Conservation (phyloP, 2,113 vertebrate species). For the Marmota flaviventris region DNA sequence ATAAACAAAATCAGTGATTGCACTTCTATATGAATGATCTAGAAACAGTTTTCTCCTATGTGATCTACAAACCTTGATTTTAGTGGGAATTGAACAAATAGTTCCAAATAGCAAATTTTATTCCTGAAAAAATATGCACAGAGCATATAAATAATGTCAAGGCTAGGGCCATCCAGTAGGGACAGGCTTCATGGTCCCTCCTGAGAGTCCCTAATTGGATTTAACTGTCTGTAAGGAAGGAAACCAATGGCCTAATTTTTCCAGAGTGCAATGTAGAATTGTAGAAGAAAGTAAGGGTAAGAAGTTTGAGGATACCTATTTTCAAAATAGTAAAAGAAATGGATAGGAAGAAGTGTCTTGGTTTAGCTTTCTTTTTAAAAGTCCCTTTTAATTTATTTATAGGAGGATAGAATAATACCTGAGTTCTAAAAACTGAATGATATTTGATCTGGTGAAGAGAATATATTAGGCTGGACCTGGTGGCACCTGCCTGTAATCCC, state of each 20-base stretch:
- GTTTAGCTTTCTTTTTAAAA: not conserved
- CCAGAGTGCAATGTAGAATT: not conserved
- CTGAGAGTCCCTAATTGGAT: not conserved
- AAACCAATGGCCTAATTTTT: not conserved
- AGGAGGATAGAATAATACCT: not conserved
- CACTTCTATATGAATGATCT: not conserved
- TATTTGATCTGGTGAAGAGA: not conserved
- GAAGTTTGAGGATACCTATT: not conserved
- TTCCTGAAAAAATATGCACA: not conserved
- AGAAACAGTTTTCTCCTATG: not conserved
- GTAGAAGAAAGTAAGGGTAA: not conserved
- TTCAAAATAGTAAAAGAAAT: not conserved
- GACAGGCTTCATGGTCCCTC: not conserved
- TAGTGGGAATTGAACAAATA: not conserved
- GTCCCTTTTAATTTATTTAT: not conserved
- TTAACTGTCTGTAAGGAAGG: not conserved
- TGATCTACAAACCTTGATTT: not conserved
- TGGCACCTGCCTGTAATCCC: no score
- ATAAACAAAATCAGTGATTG: not conserved
- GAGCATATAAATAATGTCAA: not conserved
- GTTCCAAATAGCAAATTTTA: not conserved
- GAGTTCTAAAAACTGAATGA: not conserved
- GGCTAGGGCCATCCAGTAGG: not conserved
- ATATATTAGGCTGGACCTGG: no score
- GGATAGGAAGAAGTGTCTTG: not conserved